Evolutionary conservation across 2,113 vertebrate species (phyloP).

Genomic region (Apus apus): DNA sequence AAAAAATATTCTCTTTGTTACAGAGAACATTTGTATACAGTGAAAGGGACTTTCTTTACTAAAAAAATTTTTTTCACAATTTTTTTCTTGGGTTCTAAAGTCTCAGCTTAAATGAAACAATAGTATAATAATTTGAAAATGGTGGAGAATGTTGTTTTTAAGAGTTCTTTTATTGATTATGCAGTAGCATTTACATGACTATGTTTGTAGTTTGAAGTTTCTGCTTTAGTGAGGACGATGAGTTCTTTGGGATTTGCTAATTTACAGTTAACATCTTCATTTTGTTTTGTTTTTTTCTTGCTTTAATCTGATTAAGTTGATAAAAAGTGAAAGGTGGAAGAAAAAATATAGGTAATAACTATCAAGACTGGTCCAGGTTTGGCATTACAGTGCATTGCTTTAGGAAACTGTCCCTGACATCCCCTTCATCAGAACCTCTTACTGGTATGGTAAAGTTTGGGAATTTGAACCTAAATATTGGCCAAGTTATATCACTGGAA

Average conservation of each 20-base stretch:
- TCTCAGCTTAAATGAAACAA: background rate
- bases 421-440: background rate
- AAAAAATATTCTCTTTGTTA: background rate
- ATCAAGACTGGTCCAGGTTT: background rate
- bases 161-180: constrained; percentile 16
- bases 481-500: background rate
- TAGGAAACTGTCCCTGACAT: background rate
- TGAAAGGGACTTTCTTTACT: background rate
- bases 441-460: background rate
- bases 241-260: background rate
- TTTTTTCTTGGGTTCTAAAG: background rate
- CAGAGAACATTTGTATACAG: background rate
- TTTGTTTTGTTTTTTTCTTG: background rate
- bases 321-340: background rate
- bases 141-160: background rate
- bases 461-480: background rate
- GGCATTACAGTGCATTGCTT: background rate
- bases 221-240: background rate
- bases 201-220: background rate
- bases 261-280: background rate
- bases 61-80: background rate
- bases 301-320: background rate
- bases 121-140: background rate
- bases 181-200: constrained; percentile 2
- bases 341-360: background rate